Evolutionary conservation across 2,888 invertebrate genomes (phyloP).

Genomic region (Scrobipalpa atriplicella): DNA sequence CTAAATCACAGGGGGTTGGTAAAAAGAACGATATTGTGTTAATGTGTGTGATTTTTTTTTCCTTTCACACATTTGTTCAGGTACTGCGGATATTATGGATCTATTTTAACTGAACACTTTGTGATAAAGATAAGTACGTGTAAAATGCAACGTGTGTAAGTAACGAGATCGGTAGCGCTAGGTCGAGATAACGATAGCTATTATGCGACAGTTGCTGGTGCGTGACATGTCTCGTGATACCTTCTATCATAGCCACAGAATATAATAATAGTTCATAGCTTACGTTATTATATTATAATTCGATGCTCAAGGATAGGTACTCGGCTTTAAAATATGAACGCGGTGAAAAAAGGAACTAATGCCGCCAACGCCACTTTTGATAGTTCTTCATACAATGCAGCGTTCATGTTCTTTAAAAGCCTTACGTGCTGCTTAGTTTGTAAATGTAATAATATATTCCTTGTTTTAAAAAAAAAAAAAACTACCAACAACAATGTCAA

Average conservation of each 20-base stretch:
- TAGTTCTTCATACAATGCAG: too few species aligned
- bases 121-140: neutral
- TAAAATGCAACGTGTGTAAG: neutral
- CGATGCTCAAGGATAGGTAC: too few species aligned
- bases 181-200: neutral
- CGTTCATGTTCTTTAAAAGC: too few species aligned
- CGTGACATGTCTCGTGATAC: neutral
- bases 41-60: neutral
- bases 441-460: too few species aligned
- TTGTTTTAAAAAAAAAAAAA: too few species aligned
- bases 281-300: too few species aligned
- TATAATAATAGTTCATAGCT: too few species aligned
- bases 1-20: conserved; percentile 40
- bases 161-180: neutral
- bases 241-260: too few species aligned
- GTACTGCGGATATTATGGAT: neutral
- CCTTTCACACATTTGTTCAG: neutral
- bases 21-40: conserved; percentile 9
- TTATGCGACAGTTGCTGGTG: neutral
- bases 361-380: too few species aligned
- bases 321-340: too few species aligned
- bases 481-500: neutral
- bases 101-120: neutral
- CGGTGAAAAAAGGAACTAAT: too few species aligned
- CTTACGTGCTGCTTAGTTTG: too few species aligned